Evolutionary conservation across 2,888 invertebrate species (phyloP), one percentile per base, ranked within the genome.

Genomic region (Tribolium freemani): DNA sequence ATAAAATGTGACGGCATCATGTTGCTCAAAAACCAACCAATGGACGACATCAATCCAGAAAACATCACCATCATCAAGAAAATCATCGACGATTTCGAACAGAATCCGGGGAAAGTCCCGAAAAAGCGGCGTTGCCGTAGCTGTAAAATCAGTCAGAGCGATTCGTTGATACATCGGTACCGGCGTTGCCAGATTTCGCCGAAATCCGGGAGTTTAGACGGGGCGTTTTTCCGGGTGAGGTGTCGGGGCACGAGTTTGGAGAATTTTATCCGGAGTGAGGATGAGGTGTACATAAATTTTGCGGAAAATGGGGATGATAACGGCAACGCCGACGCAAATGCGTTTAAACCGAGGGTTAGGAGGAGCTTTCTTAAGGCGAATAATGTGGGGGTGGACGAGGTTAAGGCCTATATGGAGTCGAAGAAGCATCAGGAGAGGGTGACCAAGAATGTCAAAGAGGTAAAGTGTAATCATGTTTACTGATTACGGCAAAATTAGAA

Each of bases 21-120:
- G 80, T 71, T 80, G 60, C 76, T 80, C 64, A 79, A 78, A 64
- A 77, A 72, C 58, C 67, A 64, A 20, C 45, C 61, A 45, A 70
- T 70, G 54, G 70, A 73, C 46, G 67, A 78, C 57, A 50, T 78
- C 16, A 75, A 77, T 16, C 69, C 76, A 66, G 85, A 85, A 71
- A 85, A 86, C 74, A 77, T 86, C 20, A 83, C 84, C 74, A 85
- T 86, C 50, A 85, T 86, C 69, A 83, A 84, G 73, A 83, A 81
- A 66, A 83, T 86, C 26, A 85, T 86, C 54, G 83, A 84, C 63
- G 85, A 85, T 71, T 84, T 85, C 73, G 85, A 85, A 11, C 77
- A 77, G 9, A 11, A 61, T 10, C 21, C n/a, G 16, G 58, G 45
- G 13, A 58, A 45, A 73, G 72, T 46, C 53, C 60, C 16, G 68